A percentile compares a stretch with the other conserved stretches of the same genome.
phyloP scores from a whole-genome alignment of 2,888 invertebrate genomes.

The Conistra vaccinii region DNA sequence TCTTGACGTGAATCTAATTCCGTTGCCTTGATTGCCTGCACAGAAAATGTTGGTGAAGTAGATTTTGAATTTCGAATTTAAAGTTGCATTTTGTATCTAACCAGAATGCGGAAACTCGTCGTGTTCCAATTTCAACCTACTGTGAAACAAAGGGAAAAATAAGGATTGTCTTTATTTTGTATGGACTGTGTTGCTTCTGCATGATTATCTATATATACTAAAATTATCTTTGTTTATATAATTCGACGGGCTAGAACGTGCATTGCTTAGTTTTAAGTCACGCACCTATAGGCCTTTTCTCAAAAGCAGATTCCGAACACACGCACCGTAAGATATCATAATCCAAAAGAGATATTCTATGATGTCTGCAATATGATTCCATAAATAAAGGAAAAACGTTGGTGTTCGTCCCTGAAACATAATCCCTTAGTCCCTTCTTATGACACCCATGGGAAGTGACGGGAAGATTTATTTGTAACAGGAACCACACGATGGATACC shows the following conservation, averaged over 20 bases:
- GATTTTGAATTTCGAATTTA: constrained; percentile 39
- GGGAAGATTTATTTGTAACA: constrained; percentile 41
- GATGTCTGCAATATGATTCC: background rate
- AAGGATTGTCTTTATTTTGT: background rate
- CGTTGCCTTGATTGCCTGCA: constrained; percentile 23
- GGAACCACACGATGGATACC: constrained; percentile 18
- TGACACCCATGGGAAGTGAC: constrained; percentile 35
- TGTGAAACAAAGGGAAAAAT: background rate
- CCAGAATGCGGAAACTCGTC: background rate
- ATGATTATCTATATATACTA: background rate
- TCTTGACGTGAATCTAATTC: constrained; percentile 19
- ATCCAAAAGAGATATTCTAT: background rate
- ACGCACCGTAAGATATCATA: constrained; percentile 14
- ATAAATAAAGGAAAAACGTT: constrained; percentile 3
- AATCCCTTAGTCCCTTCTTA: constrained; percentile 37
- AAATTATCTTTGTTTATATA: background rate
- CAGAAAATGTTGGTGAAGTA: constrained; percentile 9
- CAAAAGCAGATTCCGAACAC: background rate
- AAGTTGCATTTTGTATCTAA: constrained; percentile 26
- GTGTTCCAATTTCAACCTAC: constrained; percentile 20
- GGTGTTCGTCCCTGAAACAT: constrained; percentile 11
- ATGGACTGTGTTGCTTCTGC: background rate
- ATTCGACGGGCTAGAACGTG: constrained; percentile 4
- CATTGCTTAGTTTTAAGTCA: constrained; percentile 7
- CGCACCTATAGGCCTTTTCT: constrained; percentile 9